Evolutionary conservation across 2,888 invertebrate genomes (phyloP).

Genomic region (Leuctra nigra): DNA sequence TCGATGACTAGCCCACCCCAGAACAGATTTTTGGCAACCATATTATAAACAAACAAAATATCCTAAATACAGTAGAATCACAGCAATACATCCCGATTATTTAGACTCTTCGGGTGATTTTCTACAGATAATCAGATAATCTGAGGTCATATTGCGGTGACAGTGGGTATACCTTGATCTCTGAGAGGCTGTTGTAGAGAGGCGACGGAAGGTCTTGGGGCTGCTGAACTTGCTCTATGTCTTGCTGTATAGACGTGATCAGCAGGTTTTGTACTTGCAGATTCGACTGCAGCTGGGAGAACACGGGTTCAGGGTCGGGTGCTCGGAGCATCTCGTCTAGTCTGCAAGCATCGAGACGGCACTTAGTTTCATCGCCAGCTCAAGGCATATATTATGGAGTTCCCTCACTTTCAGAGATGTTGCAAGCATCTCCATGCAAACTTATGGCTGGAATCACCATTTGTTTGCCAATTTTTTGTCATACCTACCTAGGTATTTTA

Average conservation of each 20-base stretch:
- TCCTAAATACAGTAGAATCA: too few species aligned
- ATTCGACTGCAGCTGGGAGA: slow-evolving; percentile 35
- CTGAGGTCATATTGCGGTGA: too few species aligned
- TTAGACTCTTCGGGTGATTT: too few species aligned
- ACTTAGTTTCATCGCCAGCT: not conserved
- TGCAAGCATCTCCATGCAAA: slow-evolving; percentile 7
- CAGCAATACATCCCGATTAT: too few species aligned
- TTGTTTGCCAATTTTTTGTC: too few species aligned
- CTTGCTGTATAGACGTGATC: slow-evolving; percentile 36
- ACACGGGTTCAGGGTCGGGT: slow-evolving; percentile 31
- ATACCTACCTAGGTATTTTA: too few species aligned
- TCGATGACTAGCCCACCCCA: too few species aligned
- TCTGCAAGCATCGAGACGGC: not conserved
- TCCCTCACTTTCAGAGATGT: too few species aligned
- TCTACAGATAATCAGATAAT: too few species aligned
- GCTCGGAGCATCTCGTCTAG: not conserved
- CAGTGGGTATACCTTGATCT: slow-evolving; percentile 33
- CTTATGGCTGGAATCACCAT: too few species aligned
- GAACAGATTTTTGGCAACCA: too few species aligned
- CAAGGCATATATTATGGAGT: not conserved
- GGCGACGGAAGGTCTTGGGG: not conserved
- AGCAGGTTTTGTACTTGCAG: slow-evolving; percentile 36
- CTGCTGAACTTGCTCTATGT: slow-evolving; percentile 35
- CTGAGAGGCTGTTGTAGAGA: slow-evolving; percentile 32
- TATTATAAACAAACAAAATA: too few species aligned